Base-by-base conservation (phyloP, 2,888 invertebrate species). In the Nomada goodeniana region DNA sequence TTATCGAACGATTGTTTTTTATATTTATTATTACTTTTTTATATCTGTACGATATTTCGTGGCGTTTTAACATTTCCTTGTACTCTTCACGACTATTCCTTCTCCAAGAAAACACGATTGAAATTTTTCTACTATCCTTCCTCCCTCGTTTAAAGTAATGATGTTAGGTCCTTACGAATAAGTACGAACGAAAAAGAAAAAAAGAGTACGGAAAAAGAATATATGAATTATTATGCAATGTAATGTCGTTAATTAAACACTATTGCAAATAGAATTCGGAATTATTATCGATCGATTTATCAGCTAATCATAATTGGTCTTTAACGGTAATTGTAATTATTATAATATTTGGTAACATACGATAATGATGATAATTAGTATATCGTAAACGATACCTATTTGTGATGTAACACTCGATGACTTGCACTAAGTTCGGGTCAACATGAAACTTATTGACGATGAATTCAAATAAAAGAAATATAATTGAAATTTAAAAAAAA, bases 391-490 rank as follows among this genome's bases (percentile, higher is more conserved):
- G 91, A 92, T 92, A 92, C 90, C 90, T 93, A 93, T 90, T 93
- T 93, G 92, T 93, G 93, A 93, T 93, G 93, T 93, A 93, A 90
- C 90, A 92, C 81, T 80, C 93, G 92, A 91, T 92, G 93, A 93
- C 92, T 93, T 91, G 93, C 91, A 90, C 91, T 92, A 57, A 92
- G 91, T 92, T 90, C 92, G 93, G 91, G 93, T 93, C 93, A 92
- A 60, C 92, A 92, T 91, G 91, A 92, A 91, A 92, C 90, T 92
- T 92, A 92, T 93, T 93, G 92, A 93, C 92, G 92, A 93, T 93
- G 92, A 93, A 93, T 92, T 93, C 91, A 92, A 93, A 93, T 93
- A 93, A 93, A 93, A 93, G 91, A 91, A 93, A 93, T 93, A 92
- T 93, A 93, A 93, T 92, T 93, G 90, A 93, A 92, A 93, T 90